Base-by-base conservation (phyloP, 1,140 invertebrate species). In the Metaphire vulgaris region DNA sequence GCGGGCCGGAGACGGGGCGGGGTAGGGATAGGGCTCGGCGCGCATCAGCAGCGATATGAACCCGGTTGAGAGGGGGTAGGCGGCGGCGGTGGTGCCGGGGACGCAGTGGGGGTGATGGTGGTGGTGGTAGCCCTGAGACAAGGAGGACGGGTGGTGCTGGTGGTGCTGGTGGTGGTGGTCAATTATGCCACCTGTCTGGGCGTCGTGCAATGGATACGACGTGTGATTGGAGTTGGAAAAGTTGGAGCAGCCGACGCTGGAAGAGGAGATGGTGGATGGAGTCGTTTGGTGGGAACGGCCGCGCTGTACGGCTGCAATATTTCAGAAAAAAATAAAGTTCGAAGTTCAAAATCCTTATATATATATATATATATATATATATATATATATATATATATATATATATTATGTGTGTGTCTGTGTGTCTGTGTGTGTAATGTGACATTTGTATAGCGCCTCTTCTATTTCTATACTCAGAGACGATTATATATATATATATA, bases 31-130 rank as follows among this genome's bases (percentile, higher is more conserved):
- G 2, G 96, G 96, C 86, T 99, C 96, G 65, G 96, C 96, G 83
- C 96, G 89, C 72, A 98, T 89, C 65, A 99, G 89, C 85, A 98
- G 88, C 72, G 93, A 95, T 87, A 98, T 97, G 89, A 97, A 98
- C 81, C 92, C 94, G 85, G 93, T 95, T 81, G 90, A 90, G 98
- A 98, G 82, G 41, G 41, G 41, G 41, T 56, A 56, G 41, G 6
- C 41, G 21, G 41, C 92, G 92, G 89, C 85, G 95, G 93, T 74
- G 73, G 30, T 33, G 72, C 31, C 32, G 41, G 30, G n/a, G 28
- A 2, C 32, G 75, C 64, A 41, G 21, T 78, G 77, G 64, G 33
- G 33, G 14, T 41, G 64, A 75, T 34, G 29, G 16, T 33, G 66
- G 82, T 81, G 69, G 85, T 81, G 78, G 83, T 83, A 68, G 76